Evolutionary conservation across 2,113 vertebrate species (phyloP), one percentile per base, ranked within the genome.

Genomic region (Craseonycteris thonglongyai): DNA sequence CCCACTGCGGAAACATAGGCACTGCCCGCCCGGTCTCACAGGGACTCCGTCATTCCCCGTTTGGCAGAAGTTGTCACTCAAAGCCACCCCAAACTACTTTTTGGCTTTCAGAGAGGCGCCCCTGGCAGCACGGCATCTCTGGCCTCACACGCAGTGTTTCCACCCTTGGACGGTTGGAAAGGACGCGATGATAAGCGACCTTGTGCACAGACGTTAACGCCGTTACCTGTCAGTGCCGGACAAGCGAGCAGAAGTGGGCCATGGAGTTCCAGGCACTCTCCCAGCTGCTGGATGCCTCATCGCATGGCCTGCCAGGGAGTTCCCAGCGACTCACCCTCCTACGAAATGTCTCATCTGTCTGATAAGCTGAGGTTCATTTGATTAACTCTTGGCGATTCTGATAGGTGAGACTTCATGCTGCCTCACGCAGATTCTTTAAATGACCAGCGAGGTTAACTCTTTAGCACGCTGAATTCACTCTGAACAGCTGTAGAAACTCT

Each of bases 1-100:
- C 56, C 14, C 0, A 1, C 51, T 49, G 78, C 0, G 24, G 21
- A 63, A 30, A 54, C 11, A 3, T 0, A 8, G 26, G 90, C 1
- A 2, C 82, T 0, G 3, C 21, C n/a, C 28, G 33, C 33, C 0
- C 38, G 71, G 74, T 28, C 45, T 26, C 30, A 0, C 1, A 0
- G 21, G 65, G 72, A 3, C 14, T 1, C 61, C 1, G 12, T 19
- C 40, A 49, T 65, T 42, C 30, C 66, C 45, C 6, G 58, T 38
- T 58, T 8, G 65, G 90, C 83, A 91, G 88, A 68, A 51, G 42
- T 14, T 22, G 26, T 33, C 30, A 2, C 7, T 14, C 42, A n/a
- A 21, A 33, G 54, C 38, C 12, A 58, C 3, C 0, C 58, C 14
- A 5, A 38, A 16, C 3, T 38, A 15, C n/a, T 7, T 3, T 13